Evolutionary conservation across 2,113 vertebrate species (phyloP).

Genomic region (Dicentrarchus labrax): DNA sequence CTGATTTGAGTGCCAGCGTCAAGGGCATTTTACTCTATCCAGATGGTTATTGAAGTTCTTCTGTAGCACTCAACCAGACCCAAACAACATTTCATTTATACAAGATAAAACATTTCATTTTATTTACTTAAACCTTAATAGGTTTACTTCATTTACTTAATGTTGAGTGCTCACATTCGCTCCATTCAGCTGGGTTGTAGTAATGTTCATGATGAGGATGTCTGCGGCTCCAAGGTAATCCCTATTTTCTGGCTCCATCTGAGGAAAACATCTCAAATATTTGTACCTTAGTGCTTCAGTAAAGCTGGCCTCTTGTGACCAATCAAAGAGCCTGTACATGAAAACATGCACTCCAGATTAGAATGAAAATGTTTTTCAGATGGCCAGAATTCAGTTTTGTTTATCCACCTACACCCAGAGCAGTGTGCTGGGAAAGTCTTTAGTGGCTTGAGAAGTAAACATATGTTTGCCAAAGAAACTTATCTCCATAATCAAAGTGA

Average conservation of each 20-base stretch:
- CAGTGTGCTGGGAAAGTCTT: not conserved
- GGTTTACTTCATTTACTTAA: slow-evolving; percentile 47
- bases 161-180: slow-evolving; percentile 18
- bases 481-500: slow-evolving; percentile 47
- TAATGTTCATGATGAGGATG: slow-evolving; percentile 13
- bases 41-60: slow-evolving; percentile 37
- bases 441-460: slow-evolving; percentile 28
- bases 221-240: slow-evolving; percentile 52
- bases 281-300: slow-evolving; percentile 37
- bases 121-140: slow-evolving; percentile 44
- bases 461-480: slow-evolving; percentile 22
- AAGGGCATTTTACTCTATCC: slow-evolving; percentile 63
- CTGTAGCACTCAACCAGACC: slow-evolving; percentile 33
- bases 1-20: slow-evolving; percentile 72
- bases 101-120: slow-evolving; percentile 29
- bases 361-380: not conserved
- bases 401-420: slow-evolving; percentile 21
- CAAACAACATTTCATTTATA: slow-evolving; percentile 43
- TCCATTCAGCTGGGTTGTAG: slow-evolving; percentile 20
- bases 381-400: slow-evolving; percentile 9
- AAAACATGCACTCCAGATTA: not conserved
- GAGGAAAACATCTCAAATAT: slow-evolving; percentile 51
- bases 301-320: slow-evolving; percentile 39
- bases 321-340: slow-evolving; percentile 19
- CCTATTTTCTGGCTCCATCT: slow-evolving; percentile 46